Conservation (phyloP, 2,113 vertebrate genomes). For the Phaetusa simplex region DNA sequence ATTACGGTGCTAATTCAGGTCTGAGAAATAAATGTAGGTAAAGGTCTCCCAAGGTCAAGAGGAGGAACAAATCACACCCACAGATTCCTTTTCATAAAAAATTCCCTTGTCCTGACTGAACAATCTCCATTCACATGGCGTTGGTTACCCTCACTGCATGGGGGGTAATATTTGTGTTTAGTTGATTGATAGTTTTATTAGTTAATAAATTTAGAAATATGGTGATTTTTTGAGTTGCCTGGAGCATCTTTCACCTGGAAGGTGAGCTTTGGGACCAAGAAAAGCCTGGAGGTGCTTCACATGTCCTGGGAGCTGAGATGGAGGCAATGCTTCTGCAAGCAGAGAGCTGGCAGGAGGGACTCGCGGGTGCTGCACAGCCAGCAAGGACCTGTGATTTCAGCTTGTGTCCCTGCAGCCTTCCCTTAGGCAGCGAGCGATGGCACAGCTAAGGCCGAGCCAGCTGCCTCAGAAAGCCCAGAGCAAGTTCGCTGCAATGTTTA, state of each 20-base stretch:
- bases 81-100: not conserved
- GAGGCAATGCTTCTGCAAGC: not conserved
- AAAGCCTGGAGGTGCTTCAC: not conserved
- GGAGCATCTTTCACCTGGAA: not conserved
- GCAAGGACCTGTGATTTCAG: not conserved
- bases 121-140: not conserved
- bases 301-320: fast-evolving
- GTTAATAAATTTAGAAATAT: not conserved
- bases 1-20: slow-evolving; percentile 63
- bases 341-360: not conserved
- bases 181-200: not conserved
- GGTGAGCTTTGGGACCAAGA: not conserved
- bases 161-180: not conserved
- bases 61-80: slow-evolving; percentile 5
- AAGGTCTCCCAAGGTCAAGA: slow-evolving; percentile 54
- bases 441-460: not conserved
- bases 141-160: not conserved
- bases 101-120: not conserved
- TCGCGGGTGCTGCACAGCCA: not conserved
- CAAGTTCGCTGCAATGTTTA: not conserved
- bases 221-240: not conserved
- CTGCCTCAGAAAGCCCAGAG: not conserved
- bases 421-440: fast-evolving
- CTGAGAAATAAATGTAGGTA: slow-evolving; percentile 58
- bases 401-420: not conserved